These are phyloP conservation scores for Rhabdophis nuchalis DNA, from an alignment of 2,797 vertebrate species.

Conservation along the genomic window DNA sequence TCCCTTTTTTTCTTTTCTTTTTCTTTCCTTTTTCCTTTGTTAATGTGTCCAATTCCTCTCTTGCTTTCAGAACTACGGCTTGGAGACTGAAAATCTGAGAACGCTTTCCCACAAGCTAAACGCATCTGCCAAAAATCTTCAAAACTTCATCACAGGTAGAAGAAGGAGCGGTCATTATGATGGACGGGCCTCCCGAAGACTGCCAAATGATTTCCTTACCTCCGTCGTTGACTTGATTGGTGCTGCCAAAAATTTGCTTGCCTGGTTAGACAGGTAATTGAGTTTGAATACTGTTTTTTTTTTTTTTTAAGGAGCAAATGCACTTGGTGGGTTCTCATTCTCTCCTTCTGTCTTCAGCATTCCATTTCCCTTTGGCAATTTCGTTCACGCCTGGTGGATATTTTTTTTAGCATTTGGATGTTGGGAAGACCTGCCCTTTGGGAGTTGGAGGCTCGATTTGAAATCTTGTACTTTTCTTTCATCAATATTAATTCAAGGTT, in stretches of 20 bases:
- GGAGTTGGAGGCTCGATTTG: not conserved
- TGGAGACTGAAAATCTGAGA: conserved; percentile 88
- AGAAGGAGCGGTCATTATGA: conserved; percentile 86
- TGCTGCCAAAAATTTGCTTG: conserved; percentile 86
- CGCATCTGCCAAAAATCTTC: conserved; percentile 88
- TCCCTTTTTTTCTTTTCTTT: rapidly evolving
- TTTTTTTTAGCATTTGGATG: not conserved
- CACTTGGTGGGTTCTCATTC: not conserved
- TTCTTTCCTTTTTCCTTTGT: not conserved
- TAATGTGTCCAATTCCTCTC: not conserved
- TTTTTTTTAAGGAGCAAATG: not conserved
- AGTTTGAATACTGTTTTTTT: not conserved
- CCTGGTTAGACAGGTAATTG: conserved; percentile 89
- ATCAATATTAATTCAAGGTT: no score
- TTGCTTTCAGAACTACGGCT: conserved; percentile 81
- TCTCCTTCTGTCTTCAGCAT: not conserved
- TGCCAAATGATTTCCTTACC: conserved; percentile 87
- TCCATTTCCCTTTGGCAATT: not conserved
- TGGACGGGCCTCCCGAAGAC: conserved; percentile 81
- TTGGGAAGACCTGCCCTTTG: not conserved
- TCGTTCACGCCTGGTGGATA: not conserved
- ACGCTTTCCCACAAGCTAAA: conserved; percentile 89
- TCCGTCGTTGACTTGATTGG: conserved; percentile 90
- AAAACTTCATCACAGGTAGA: conserved; percentile 89
- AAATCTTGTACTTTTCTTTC: not conserved